phyloP scores from a whole-genome alignment of 2,113 vertebrate genomes.

The Seriola rivoliana region DNA sequence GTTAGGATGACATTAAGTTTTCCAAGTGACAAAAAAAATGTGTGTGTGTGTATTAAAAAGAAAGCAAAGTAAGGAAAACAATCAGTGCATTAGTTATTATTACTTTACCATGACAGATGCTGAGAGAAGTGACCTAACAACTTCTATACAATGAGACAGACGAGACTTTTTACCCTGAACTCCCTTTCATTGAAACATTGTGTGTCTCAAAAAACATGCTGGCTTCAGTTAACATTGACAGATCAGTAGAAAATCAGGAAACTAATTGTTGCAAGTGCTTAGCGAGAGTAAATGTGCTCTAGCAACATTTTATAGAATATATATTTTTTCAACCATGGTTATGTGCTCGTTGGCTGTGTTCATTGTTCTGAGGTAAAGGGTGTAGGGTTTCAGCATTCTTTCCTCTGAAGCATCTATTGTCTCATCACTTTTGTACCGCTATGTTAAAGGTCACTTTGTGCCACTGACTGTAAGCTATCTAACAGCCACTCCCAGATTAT shows the following conservation, averaged over 20 bases:
- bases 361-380: constrained; percentile 20
- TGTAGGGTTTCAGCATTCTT: constrained; percentile 68
- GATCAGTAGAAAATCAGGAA: neutral
- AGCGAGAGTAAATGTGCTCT: no score
- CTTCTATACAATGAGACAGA: no score
- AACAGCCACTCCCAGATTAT: constrained; percentile 62
- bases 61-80: neutral
- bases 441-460: constrained; percentile 27
- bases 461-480: neutral
- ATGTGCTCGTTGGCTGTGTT: neutral
- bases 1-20: no score
- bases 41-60: neutral
- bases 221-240: no score
- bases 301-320: neutral
- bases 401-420: constrained; percentile 41
- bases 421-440: constrained; percentile 15
- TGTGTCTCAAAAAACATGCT: no score
- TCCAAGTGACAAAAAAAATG: no score
- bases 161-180: no score
- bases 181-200: no score
- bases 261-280: neutral
- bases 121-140: neutral
- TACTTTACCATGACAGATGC: neutral
- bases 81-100: neutral
- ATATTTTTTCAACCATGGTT: neutral